Base-by-base conservation (phyloP, 1,140 invertebrate genomes). In the Parapsyche elsis region DNA sequence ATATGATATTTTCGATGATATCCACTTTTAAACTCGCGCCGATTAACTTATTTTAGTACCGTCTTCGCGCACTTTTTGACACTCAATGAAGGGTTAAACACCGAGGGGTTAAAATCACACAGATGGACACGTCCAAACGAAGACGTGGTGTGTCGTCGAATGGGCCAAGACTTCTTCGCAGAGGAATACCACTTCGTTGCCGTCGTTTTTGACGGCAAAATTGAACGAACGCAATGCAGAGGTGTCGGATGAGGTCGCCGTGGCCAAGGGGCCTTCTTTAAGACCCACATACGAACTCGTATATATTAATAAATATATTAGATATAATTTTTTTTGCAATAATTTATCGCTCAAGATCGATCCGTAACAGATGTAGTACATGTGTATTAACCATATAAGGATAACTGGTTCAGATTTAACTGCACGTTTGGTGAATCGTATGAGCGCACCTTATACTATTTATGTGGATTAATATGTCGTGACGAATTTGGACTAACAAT, bases 181-280 rank as follows among this genome's bases (percentile, higher is more conserved):
- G 14, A 44, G 45, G 45, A 9, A 71, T 74, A 61, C 14, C 19
- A 45, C 38, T 74, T 74, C 71, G 21, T 16, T 44, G 16, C 30
- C 12, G 21, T 44, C 44, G 23, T 10, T 74, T 74, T 74, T 74
- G 71, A 45, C 21, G 38, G 71, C 71, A 74, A 74, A 30, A n/a
- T n/a, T n/a, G n/a, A n/a, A 21, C 30, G 14, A 44, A 38, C 70
- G 26, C 30, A 1, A 2, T 44, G 70, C 70, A 71, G 70, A 71
- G 70, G 70, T 45, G 26, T 74, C 10, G 71, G 38, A 74, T 46
- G 71, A 45, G 71, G 38, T 38, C 45, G 12, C 45, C 70, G 70
- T 71, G 70, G 70, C 70, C 70, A 44, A 26, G 19, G 21, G 12
- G 12, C 10, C 23, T 26, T 16, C 23, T 44, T 16, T 14, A 70